These are phyloP conservation scores for Cyclopterus lumpus DNA, from an alignment of 2,797 vertebrate genomes.

Conservation along the genomic window DNA sequence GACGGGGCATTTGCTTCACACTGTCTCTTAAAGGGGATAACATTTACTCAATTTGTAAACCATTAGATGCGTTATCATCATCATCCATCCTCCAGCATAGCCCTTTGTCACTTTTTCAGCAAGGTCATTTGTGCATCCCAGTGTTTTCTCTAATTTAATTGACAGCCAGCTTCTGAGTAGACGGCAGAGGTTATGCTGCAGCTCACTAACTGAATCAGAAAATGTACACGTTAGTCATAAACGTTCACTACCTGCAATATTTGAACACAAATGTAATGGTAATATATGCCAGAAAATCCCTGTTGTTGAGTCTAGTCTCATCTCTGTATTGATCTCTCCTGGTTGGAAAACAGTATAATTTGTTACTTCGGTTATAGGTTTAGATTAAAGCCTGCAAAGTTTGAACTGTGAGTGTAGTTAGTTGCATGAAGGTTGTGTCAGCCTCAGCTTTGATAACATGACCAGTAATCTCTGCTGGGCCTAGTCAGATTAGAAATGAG, in stretches of 20 bases:
- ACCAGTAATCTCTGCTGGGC: conserved; percentile 46
- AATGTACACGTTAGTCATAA: conserved; percentile 2
- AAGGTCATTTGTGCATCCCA: conserved; percentile 67
- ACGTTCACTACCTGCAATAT: neutral
- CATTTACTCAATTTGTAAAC: neutral
- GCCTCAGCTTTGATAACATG: conserved; percentile 62
- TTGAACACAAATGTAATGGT: neutral
- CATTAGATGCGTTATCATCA: neutral
- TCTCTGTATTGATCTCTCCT: conserved; percentile 36
- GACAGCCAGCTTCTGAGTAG: conserved; percentile 17
- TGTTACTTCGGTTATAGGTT: conserved; percentile 44
- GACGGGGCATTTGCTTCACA: conserved; percentile 42
- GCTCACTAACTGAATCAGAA: conserved; percentile 2
- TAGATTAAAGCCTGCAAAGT: conserved; percentile 57
- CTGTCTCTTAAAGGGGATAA: neutral
- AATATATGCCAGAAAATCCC: neutral
- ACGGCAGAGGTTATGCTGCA: conserved; percentile 35
- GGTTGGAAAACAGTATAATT: conserved; percentile 41
- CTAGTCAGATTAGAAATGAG: conserved; percentile 70
- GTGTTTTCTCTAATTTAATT: conserved; percentile 42
- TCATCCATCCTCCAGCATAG: neutral
- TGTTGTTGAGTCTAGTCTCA: conserved; percentile 8
- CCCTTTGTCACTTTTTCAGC: conserved; percentile 24
- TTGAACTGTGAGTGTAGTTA: conserved; percentile 44
- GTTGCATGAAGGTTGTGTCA: conserved; percentile 35